Percentiles rank a stretch among this genome's conserved stretches.
Evolutionary conservation across 2,797 vertebrate species (phyloP).

Genomic region (Phrynocephalus vlangalii): DNA sequence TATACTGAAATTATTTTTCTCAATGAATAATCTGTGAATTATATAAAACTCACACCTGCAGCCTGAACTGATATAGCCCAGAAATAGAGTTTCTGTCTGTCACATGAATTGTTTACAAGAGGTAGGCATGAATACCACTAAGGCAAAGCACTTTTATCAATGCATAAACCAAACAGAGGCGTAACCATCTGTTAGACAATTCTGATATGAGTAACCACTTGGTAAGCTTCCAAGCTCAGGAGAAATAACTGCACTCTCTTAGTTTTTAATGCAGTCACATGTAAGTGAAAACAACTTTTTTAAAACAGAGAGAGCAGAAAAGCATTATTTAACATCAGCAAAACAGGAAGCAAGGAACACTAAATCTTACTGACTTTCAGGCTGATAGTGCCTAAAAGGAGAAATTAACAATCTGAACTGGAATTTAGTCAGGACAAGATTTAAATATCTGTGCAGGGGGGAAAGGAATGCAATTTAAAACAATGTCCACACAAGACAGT

Average conservation of each 20-base stretch:
- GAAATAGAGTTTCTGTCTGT: background rate
- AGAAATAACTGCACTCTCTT: slow-evolving; percentile 11
- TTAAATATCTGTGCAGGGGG: slow-evolving; percentile 1
- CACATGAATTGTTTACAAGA: background rate
- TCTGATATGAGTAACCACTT: background rate
- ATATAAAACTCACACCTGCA: background rate
- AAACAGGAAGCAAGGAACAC: background rate
- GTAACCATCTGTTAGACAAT: background rate
- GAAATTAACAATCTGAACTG: background rate
- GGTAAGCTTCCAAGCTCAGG: background rate
- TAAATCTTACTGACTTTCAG: background rate
- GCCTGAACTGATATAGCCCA: background rate
- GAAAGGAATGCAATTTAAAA: background rate
- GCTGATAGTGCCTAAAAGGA: background rate
- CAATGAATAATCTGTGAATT: background rate
- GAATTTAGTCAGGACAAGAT: slow-evolving; percentile 4
- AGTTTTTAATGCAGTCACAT: background rate
- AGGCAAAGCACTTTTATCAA: background rate
- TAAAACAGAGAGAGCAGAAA: background rate
- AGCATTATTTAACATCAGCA: background rate
- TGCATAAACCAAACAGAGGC: slow-evolving; percentile 1
- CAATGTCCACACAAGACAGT: background rate
- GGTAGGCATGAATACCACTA: background rate
- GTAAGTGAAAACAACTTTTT: slow-evolving; percentile 1
- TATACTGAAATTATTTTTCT: background rate